phyloP scores from a whole-genome alignment of 2,888 invertebrate species.

The Napeogenes sylphis region DNA sequence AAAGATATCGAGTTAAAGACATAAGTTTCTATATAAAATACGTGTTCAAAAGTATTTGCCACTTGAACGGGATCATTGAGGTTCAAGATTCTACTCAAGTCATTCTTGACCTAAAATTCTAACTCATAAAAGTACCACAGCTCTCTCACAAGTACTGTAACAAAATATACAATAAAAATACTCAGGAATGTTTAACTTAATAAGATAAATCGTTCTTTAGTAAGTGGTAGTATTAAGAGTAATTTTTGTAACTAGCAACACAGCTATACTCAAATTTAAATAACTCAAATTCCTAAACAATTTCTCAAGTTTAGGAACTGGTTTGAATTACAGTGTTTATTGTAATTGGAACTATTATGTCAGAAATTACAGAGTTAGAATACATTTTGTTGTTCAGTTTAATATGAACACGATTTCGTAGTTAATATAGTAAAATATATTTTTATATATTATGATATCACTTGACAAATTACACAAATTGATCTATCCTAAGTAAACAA shows the following conservation, averaged over 20 bases:
- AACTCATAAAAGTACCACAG: slow-evolving; percentile 18
- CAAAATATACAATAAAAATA: too few relatives aligned
- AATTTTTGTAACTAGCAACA: background rate
- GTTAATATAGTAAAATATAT: too few relatives aligned
- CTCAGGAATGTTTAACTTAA: too few relatives aligned
- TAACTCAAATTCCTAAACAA: slow-evolving; percentile 18
- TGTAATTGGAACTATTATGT: slow-evolving; percentile 24
- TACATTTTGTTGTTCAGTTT: slow-evolving; percentile 28
- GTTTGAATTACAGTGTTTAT: slow-evolving; percentile 30
- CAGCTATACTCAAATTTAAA: slow-evolving; percentile 8
- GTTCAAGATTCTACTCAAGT: background rate
- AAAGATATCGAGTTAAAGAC: too few relatives aligned
- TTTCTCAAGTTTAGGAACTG: slow-evolving; percentile 18
- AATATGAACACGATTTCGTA: too few relatives aligned
- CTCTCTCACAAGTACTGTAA: slow-evolving; percentile 21
- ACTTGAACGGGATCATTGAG: too few relatives aligned
- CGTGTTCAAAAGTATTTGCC: too few relatives aligned
- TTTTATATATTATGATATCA: too few relatives aligned
- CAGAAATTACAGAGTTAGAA: slow-evolving; percentile 36
- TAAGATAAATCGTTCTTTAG: too few relatives aligned
- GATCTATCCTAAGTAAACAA: too few relatives aligned
- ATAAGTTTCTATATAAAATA: too few relatives aligned
- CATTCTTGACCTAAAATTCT: slow-evolving; percentile 33
- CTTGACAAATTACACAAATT: too few relatives aligned
- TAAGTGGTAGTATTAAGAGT: background rate